Percentiles rank a stretch among this genome's conserved stretches.
phyloP scores from a whole-genome alignment of 1,140 invertebrate genomes.

The Anastrepha obliqua region DNA sequence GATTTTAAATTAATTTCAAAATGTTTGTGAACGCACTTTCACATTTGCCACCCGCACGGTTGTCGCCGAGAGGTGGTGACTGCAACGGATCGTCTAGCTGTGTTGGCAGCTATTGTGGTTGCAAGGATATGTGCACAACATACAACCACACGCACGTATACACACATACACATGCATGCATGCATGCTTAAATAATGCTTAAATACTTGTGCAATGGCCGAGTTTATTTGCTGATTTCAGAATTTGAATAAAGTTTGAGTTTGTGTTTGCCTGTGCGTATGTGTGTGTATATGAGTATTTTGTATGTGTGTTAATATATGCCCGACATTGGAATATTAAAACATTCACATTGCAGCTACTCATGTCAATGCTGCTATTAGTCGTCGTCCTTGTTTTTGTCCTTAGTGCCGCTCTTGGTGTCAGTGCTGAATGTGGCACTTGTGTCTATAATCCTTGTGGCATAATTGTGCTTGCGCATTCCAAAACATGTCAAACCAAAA shows the following conservation, averaged over 20 bases:
- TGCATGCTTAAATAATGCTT: background rate
- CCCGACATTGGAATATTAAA: background rate
- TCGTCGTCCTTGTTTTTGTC: no score
- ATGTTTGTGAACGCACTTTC: constrained; percentile 56
- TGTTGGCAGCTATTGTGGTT: background rate
- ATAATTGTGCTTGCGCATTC: background rate
- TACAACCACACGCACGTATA: no score
- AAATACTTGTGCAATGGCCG: background rate
- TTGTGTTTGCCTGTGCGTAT: no score
- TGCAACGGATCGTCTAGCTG: background rate
- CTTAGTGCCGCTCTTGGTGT: no score
- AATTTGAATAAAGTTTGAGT: background rate
- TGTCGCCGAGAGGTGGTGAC: no score
- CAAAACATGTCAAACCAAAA: background rate
- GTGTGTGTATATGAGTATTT: background rate
- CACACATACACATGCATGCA: background rate
- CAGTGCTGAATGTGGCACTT: background rate
- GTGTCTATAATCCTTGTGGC: background rate
- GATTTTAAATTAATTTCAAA: constrained; percentile 73
- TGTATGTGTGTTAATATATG: background rate
- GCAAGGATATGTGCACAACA: background rate
- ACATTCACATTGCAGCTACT: background rate
- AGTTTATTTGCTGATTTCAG: background rate
- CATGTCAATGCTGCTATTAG: background rate
- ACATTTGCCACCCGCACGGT: background rate